Evolutionary conservation across 2,113 vertebrate species (phyloP), one percentile per base, ranked within the genome.

Genomic region (Pluvialis apricaria): DNA sequence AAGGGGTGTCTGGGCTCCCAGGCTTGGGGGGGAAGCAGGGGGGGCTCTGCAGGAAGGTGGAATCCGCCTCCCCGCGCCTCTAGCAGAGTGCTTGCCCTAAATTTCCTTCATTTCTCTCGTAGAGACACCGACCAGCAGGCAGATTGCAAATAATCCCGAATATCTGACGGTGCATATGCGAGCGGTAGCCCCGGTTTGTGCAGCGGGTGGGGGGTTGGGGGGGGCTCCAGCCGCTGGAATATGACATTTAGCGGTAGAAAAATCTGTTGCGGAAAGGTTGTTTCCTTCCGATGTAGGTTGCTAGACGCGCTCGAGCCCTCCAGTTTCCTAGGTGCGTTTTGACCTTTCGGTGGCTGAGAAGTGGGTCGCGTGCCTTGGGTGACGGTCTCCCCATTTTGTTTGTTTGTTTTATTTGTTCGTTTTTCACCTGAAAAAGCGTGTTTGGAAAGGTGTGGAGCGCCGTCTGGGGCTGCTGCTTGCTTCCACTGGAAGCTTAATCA

Each of bases 271-370:
- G 57, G 95, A 88, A 89, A 87, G 21, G 86, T 68, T 44, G 72
- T 54, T 92, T 90, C 68, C 89, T 95, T 92, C 71, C 38, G 34
- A 64, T 75, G 78, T 45, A n/a, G 75, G 92, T 77, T 93, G 90
- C 54, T 62, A 57, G 75, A 76, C 61, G 26, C 28, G 5, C 73
- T 54, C 16, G 12, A 94, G 66, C 38, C 82, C 69, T 86, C 32
- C 51, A 25, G 77, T 94, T 92, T 88, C 88, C 86, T 77, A 83
- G 73, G 91, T 72, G 84, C 34, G 29, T 84, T 91, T 34, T 81
- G 84, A 87, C 86, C 85, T 94, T 96, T 93, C 36, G 15, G 47
- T 66, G 84, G 55, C 78, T 86, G 75, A 93, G 94, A 95, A 92
- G 51, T 86, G 92, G 76, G 78, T 95, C 24, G 17, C 54, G 38